Percentiles rank a stretch among this genome's conserved stretches.
Conservation (phyloP, 2,888 invertebrate species). For the Parnassius apollo region DNA sequence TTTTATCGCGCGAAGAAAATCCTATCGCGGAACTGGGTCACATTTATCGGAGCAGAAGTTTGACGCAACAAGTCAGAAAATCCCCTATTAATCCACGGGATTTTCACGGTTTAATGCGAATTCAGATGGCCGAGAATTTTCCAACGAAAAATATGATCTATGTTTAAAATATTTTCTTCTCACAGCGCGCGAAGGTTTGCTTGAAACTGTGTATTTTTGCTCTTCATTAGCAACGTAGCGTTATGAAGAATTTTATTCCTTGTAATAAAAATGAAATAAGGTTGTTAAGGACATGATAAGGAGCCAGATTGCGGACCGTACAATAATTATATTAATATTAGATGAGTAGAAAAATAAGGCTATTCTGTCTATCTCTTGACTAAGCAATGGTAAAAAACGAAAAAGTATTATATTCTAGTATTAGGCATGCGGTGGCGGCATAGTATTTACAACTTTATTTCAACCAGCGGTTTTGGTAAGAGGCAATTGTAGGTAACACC, state of each 20-base stretch:
- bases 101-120: slow-evolving; percentile 32
- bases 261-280: slow-evolving; percentile 24
- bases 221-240: slow-evolving; percentile 18
- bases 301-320: background rate
- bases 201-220: slow-evolving; percentile 14
- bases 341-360: background rate
- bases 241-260: slow-evolving; percentile 19
- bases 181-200: slow-evolving; percentile 8
- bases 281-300: slow-evolving; percentile 6
- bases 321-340: background rate
- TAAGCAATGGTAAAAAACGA: too few species aligned
- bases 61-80: slow-evolving; percentile 32
- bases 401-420: too few species aligned
- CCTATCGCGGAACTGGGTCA: slow-evolving; percentile 36
- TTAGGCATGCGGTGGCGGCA: too few species aligned
- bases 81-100: slow-evolving; percentile 36
- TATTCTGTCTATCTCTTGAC: too few species aligned
- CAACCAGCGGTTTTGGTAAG: too few species aligned
- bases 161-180: slow-evolving; percentile 27
- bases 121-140: slow-evolving; percentile 27
- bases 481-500: too few species aligned
- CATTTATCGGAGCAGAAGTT: slow-evolving; percentile 34
- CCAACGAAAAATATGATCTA: slow-evolving; percentile 25
- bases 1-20: slow-evolving; percentile 31
- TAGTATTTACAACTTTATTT: too few species aligned